A percentile compares a stretch with the other conserved stretches of the same genome.
Conservation (phyloP, 92 coral and sea anemone genomes). For the Pocillopora grandis region DNA sequence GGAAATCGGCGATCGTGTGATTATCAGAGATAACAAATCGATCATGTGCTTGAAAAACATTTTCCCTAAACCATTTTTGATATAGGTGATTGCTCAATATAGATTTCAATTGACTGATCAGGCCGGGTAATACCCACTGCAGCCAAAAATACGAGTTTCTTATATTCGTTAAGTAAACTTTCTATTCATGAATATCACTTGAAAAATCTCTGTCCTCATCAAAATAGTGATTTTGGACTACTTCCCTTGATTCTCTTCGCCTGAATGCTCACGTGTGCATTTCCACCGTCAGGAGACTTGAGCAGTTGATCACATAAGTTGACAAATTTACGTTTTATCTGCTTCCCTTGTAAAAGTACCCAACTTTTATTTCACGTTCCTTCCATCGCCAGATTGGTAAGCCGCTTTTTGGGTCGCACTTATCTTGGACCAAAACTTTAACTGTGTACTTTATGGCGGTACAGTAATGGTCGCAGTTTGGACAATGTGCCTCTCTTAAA, state of each 20-base stretch:
- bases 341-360: conserved; percentile 21
- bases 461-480: conserved; percentile 18
- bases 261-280: background rate
- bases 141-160: too few species aligned
- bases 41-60: too few species aligned
- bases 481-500: conserved; percentile 9
- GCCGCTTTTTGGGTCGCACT: conserved; percentile 34
- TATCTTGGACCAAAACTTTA: conserved; percentile 18
- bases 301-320: background rate
- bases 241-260: background rate
- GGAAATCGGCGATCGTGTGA: too few species aligned
- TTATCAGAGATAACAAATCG: too few species aligned
- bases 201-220: background rate
- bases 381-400: conserved; percentile 52
- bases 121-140: too few species aligned
- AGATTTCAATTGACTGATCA: too few species aligned
- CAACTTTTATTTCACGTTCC: conserved; percentile 18
- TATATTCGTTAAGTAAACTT: too few species aligned
- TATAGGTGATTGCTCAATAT: too few species aligned
- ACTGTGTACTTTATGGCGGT: background rate
- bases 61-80: too few species aligned
- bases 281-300: background rate
- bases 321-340: background rate
- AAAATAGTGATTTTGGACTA: background rate
- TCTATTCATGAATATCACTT: too few species aligned